These are phyloP conservation scores for Charanyca ferruginea DNA, from an alignment of 2,888 invertebrate species.

Conservation along the genomic window DNA sequence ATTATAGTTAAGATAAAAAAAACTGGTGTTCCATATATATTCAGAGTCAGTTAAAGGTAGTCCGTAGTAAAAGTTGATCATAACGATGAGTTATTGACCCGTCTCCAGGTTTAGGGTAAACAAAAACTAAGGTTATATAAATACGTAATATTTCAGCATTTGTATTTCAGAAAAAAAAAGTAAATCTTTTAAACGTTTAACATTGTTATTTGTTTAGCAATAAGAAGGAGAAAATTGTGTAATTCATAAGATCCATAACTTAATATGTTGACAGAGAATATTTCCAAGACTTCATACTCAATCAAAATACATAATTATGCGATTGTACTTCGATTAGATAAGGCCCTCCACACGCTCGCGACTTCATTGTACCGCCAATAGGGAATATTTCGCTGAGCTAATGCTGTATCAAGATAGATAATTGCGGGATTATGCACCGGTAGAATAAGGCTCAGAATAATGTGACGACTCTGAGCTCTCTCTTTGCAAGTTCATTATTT, in stretches of 20 bases:
- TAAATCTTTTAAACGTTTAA: too few relatives aligned
- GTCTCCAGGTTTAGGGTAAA: too few relatives aligned
- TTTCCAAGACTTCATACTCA: conserved; percentile 21
- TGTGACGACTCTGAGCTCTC: neutral
- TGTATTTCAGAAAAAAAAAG: too few relatives aligned
- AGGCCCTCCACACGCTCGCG: conserved; percentile 34
- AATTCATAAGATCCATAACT: neutral
- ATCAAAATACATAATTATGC: conserved; percentile 50
- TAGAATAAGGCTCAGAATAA: conserved; percentile 17
- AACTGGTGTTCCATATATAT: too few relatives aligned
- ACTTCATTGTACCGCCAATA: conserved; percentile 23
- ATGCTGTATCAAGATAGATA: conserved; percentile 49
- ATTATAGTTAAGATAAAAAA: too few relatives aligned
- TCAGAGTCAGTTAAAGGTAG: too few relatives aligned
- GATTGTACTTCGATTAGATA: conserved; percentile 49
- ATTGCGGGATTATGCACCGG: conserved; percentile 43
- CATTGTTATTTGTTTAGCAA: too few relatives aligned
- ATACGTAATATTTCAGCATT: too few relatives aligned
- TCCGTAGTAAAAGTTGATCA: too few relatives aligned
- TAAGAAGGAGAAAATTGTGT: neutral
- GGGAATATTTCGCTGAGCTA: conserved; percentile 45
- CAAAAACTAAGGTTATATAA: too few relatives aligned
- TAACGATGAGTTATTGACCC: too few relatives aligned
- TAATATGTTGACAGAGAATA: conserved; percentile 26
- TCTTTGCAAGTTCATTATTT: too few relatives aligned